Evolutionary conservation across 2,113 vertebrate genomes (phyloP), one percentile per base, ranked within the genome.

Genomic region (Platanista minor): DNA sequence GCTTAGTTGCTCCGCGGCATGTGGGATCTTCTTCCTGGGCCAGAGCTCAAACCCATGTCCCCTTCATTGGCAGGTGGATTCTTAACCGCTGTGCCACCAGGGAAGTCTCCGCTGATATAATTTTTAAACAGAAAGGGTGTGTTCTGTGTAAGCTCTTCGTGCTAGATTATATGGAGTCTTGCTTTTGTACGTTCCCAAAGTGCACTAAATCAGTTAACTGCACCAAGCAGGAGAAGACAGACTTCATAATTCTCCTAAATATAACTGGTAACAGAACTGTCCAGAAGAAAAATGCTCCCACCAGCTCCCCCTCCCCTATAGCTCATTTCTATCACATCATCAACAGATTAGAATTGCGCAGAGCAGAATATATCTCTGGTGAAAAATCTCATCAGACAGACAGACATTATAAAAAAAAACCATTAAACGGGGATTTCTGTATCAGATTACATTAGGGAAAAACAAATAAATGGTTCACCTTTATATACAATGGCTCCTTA

Each of bases 401-500:
- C 64, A 95, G 25, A 77, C 11, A 46, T 10, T 13, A 69, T 23
- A 77, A 61, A 92, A 77, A 61, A 92, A 80, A 43, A 46, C 2
- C 43, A 94, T 57, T 62, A 78, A 66, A 72, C 9, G 87, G 36
- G 29, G 52, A 41, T 84, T 81, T 94, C 41, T 39, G 33, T 36
- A 80, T 54, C 74, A 75, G 25, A 61, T 43, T 77, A 25, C 29
- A 31, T 90, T 23, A 86, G 8, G 0, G 8, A 46, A 59, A 92
- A 14, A 8, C 23, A 84, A 95, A 57, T 1, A 13, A 71, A 25
- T 12, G 12, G 20, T 97, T 98, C 98, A 99, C 99, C 99, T 99
- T 99, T 97, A 99, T 98, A 87, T 99, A 99, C 6, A 99, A 95
- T 0, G 99, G 99, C 39, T 99, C 99, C 96, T 97, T 99, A 84